Evolutionary conservation across 2,113 vertebrate genomes (phyloP), one percentile per base, ranked within the genome.

Genomic region (Melanerpes formicivorus): DNA sequence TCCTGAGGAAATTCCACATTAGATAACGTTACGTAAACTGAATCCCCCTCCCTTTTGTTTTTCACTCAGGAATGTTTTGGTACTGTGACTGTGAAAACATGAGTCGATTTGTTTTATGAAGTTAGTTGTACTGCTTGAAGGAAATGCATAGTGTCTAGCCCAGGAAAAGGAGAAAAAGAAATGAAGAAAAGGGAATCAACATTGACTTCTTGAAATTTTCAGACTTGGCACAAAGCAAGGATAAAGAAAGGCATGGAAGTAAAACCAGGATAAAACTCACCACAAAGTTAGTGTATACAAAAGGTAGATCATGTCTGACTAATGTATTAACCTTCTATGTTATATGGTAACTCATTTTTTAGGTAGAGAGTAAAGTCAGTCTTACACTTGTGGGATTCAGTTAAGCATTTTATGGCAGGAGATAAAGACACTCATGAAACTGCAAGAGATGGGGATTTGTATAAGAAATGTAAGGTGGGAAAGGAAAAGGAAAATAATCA

Each of bases 31-130:
- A 58, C 34, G 29, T 87, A 70, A 87, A 77, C 67, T 84, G 75
- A 90, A 90, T 92, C 71, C 63, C 71, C 67, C 72, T 92, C 71
- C 89, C 84, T 92, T 87, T 81, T 95, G 74, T 91, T 92, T 95
- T 89, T 92, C n/a, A 79, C 67, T 91, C 37, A 63, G 64, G 79
- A 94, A 82, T 92, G 84, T 82, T 95, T 95, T 1, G 1, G 54
- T 92, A 86, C 4, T 78, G 50, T 81, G 84, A 62, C 72, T 0
- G 1, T 84, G 63, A 87, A 96, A 94, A 75, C 16, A 79, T 79
- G 77, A 92, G 78, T 92, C 6, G 23, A 17, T 37, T 82, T 91
- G 80, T 74, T 60, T 67, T 19, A 18, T 44, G 26, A 14, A 60
- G n/a, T 72, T 92, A 79, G 50, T 93, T 44, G 40, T 76, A 48